Evolutionary conservation across 2,113 vertebrate species (phyloP).

Genomic region (cat (Felis catus)): F.catus_Fca126_mat1.0 CM031420.1:24262501-24263000

Average conservation of each 20-base stretch:
- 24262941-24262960: not conserved
- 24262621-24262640: not conserved
- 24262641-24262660: not conserved
- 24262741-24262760: not conserved
- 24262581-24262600: not conserved
- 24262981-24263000: not conserved
- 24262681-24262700: not conserved
- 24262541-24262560: no score
- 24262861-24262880: not conserved
- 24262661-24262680: not conserved
- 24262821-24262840: not conserved
- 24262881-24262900: not conserved
- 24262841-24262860: not conserved
- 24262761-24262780: slow-evolving; percentile 1
- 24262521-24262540: no score
- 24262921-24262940: not conserved
- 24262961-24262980: not conserved
- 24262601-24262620: not conserved
- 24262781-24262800: not conserved
- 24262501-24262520: no score
- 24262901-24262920: not conserved
- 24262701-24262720: not conserved
- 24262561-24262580: no score
- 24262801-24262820: not conserved
- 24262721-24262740: not conserved